Percentiles rank a stretch among this genome's conserved stretches.
phyloP scores from a whole-genome alignment of 2,797 vertebrate genomes.

The Loris lydekkerianus region DNA sequence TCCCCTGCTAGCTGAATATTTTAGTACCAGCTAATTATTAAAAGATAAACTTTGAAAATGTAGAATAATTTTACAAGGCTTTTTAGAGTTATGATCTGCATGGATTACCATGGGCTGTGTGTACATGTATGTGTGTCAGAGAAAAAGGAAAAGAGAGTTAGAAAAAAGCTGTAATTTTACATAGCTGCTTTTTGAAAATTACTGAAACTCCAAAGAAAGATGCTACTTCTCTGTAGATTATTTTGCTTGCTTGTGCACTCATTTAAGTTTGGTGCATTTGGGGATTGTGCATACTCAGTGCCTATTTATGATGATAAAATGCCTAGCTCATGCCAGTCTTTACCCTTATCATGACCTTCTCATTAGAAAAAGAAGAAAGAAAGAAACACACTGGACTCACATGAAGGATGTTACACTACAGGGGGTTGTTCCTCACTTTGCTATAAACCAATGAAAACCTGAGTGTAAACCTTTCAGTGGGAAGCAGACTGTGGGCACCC shows the following conservation, averaged over 20 bases:
- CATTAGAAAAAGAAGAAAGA: background rate
- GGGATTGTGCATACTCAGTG: background rate
- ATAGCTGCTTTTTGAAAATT: background rate
- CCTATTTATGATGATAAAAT: background rate
- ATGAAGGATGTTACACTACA: background rate
- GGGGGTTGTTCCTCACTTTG: slow-evolving; percentile 16
- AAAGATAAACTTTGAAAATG: background rate
- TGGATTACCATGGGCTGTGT: background rate
- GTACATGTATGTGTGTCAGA: background rate
- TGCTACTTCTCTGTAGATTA: background rate
- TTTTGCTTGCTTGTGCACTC: background rate
- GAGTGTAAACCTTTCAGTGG: slow-evolving; percentile 44
- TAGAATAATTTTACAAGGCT: slow-evolving; percentile 17
- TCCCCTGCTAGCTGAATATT: background rate
- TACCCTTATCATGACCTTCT: background rate
- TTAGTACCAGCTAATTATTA: background rate
- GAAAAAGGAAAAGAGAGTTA: background rate
- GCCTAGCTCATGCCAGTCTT: background rate
- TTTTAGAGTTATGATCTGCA: background rate
- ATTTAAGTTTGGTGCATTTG: background rate
- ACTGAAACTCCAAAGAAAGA: background rate
- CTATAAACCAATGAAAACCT: slow-evolving; percentile 42
- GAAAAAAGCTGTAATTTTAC: background rate
- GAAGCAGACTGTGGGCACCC: slow-evolving; percentile 5
- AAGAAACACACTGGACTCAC: background rate